These are phyloP conservation scores for Ophion slaviceki DNA, from an alignment of 2,888 invertebrate genomes.

Conservation along the genomic window DNA sequence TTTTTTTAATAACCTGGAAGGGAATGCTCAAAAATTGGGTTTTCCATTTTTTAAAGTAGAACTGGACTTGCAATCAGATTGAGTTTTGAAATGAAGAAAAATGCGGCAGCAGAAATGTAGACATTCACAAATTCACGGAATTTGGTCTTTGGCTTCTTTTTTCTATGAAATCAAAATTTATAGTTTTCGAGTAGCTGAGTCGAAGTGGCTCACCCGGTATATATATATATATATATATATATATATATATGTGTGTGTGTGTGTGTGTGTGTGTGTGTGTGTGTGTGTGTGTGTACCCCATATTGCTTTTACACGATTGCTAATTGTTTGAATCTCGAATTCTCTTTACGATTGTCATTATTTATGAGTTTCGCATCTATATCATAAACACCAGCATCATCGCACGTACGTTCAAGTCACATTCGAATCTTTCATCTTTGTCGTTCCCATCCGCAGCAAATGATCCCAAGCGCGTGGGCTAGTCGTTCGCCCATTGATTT, in stretches of 20 bases:
- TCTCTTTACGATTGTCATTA: slow-evolving; percentile 78
- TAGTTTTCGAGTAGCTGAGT: not conserved
- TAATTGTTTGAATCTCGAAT: slow-evolving; percentile 78
- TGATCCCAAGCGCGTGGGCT: slow-evolving; percentile 40
- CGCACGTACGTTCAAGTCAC: slow-evolving; percentile 8
- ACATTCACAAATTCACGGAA: not conserved
- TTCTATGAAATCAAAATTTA: not conserved
- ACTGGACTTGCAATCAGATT: not conserved
- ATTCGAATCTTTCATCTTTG: slow-evolving; percentile 15
- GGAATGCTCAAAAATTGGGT: too few relatives aligned
- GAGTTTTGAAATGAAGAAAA: not conserved
- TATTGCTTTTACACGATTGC: slow-evolving; percentile 73
- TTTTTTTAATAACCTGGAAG: too few relatives aligned
- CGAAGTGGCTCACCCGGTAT: not conserved
- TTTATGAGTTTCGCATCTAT: slow-evolving; percentile 69
- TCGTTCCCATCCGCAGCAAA: not conserved
- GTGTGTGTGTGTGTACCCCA: slow-evolving; percentile 34
- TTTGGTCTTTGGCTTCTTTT: not conserved
- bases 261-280: not conserved
- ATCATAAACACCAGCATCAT: slow-evolving; percentile 12
- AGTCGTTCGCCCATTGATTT: slow-evolving; percentile 42
- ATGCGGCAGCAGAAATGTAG: not conserved
- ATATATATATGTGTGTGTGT: too few relatives aligned
- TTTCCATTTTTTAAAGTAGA: too few relatives aligned
- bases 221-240: too few relatives aligned